These are phyloP conservation scores for Brachypalpus laphriformis DNA, from an alignment of 2,888 invertebrate genomes.

Conservation along the genomic window DNA sequence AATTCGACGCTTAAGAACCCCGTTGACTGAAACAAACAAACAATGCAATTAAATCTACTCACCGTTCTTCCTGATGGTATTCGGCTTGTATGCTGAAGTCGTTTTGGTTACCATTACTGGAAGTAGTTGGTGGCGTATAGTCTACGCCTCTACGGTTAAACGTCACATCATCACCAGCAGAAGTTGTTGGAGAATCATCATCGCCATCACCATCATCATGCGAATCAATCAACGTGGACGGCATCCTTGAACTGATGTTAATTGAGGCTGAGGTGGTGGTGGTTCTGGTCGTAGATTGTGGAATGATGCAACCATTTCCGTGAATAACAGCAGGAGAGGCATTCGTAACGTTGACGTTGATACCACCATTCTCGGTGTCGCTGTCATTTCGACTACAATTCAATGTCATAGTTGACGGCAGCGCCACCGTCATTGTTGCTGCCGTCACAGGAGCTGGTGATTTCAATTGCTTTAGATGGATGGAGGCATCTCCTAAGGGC, in stretches of 20 bases:
- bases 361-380: constrained; percentile 65
- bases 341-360: constrained; percentile 79
- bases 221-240: constrained; percentile 81
- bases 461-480: constrained; percentile 69
- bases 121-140: constrained; percentile 61
- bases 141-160: constrained; percentile 70
- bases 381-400: constrained; percentile 70
- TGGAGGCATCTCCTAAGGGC: constrained; percentile 42
- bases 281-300: constrained; percentile 33
- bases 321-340: constrained; percentile 71
- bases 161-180: constrained; percentile 74
- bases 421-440: constrained; percentile 15
- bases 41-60: constrained; percentile 62
- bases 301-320: constrained; percentile 65
- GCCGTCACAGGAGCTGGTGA: constrained; percentile 49
- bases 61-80: constrained; percentile 73
- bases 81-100: constrained; percentile 67
- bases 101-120: constrained; percentile 79
- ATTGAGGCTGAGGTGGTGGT: constrained; percentile 42
- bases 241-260: constrained; percentile 57
- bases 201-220: constrained; percentile 82
- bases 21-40: constrained; percentile 44
- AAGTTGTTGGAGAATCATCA: constrained; percentile 60
- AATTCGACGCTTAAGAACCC: constrained; percentile 19
- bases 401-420: constrained; percentile 65